Base-by-base conservation (phyloP, 2,797 vertebrate genomes). In the Leuciscus waleckii region DNA sequence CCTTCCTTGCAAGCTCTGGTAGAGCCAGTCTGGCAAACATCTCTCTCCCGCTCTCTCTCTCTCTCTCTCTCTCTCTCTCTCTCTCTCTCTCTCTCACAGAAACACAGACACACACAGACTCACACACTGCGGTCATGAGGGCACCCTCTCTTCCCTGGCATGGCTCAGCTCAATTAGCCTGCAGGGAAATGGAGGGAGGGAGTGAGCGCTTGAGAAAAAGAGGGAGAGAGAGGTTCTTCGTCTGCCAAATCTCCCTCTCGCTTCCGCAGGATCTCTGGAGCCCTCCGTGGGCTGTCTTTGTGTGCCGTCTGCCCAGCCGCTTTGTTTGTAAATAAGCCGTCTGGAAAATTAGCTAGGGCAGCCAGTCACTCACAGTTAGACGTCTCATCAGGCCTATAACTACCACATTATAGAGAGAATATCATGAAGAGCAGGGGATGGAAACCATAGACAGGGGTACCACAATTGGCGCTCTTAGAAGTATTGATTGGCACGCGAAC, bases 251-350 rank as follows among this genome's bases (percentile, higher is more conserved):
- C 82, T 85, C 71, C 9, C 85, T 84, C 54, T 26, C 37, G n/a
- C 46, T 75, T 76, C 87, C 63, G 29, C 68, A 43, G 85, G 84
- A 79, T 61, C 87, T 78, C 76, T 86, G 82, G 79, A 89, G 90
- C 82, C 87, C 84, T 90, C 83, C 58, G 78, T 85, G 87, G 77
- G 74, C 86, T 80, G 85, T 46, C 79, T 88, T 84, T 90, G 83
- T 88, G 87, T 79, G 78, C 89, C 81, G 82, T 90, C 83, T 89
- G 83, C 88, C 88, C 83, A 82, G 83, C 76, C 43, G 49, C 83
- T 90, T 91, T 91, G 90, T 88, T 93, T 65, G 90, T 92, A 94
- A 93, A 93, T 93, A 94, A 93, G 91, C 89, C 81, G 89, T 90
- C 89, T 41, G 79, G 89, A 93, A 92, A 93, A 92, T 88, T 88